Evolutionary conservation across 2,888 invertebrate species (phyloP), one percentile per base, ranked within the genome.

Genomic region (Sinodicranocentrus sp.): DNA sequence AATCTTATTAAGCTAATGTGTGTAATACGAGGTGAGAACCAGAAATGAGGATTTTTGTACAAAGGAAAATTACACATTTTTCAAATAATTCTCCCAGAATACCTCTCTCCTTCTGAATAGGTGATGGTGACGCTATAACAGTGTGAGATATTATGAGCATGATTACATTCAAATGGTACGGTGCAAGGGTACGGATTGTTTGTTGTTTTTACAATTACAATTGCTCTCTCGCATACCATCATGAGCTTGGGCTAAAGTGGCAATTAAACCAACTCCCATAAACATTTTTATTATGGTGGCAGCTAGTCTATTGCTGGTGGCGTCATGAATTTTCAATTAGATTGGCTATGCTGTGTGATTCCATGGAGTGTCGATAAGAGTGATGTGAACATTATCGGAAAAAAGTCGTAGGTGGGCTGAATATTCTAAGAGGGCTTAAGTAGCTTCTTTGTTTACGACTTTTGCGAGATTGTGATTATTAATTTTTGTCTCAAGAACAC

Each of bases 321-420:
- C 17, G 13, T 48, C 75, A 48, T 76, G 75, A 76, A 65, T 65
- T 65, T 52, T 54, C 75, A 76, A 76, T 76, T 63, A 65, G 65
- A 76, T 65, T 76, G 65, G 73, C 43, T 73, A 73, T 63, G 44
- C 75, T 8, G 15, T 33, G 33, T 33, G 33, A 19, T 48, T n/a
- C 48, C 48, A 48, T 17, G n/a, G n/a, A n/a, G n/a, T n/a, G n/a
- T n/a, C n/a, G n/a, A n/a, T n/a, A n/a, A 23, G 54, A 52, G n/a
- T 52, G 52, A 13, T n/a, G n/a, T 8, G 25, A 13, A 52, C 52
- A 52, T 15, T 59, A 25, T 13, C n/a, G n/a, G 26, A 13, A 13
- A 25, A 59, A 25, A 21, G 59, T 23, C 25, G 25, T 59, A 59
- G 59, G 59, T 59, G 59, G 59, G 23, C 59, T 59, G 25, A 19